These are phyloP conservation scores for Aricia agestis DNA, from an alignment of 1,140 invertebrate species.

Conservation along the genomic window DNA sequence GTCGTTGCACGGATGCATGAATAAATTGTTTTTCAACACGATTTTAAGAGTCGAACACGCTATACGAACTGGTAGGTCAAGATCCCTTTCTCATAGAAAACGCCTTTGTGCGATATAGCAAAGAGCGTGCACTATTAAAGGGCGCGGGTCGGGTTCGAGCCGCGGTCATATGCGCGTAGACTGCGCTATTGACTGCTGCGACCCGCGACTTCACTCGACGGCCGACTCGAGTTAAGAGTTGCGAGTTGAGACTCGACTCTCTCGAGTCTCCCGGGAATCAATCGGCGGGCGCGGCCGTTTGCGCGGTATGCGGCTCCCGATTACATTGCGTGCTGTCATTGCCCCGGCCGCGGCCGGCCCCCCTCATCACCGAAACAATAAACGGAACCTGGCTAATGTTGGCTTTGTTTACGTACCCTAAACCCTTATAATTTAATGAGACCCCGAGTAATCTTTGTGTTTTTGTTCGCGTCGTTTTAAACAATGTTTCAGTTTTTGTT, in stretches of 20 bases:
- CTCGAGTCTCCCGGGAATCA: conserved; percentile 19
- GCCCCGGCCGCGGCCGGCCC: conserved; percentile 43
- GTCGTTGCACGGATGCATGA: conserved; percentile 70
- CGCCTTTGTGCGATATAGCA: conserved; percentile 69
- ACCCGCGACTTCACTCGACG: conserved; percentile 18
- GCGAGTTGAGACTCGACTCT: conserved; percentile 15
- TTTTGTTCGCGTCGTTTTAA: conserved; percentile 20
- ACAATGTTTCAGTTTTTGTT: conserved; percentile 11
- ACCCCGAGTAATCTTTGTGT: conserved; percentile 24
- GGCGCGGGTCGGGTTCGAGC: conserved; percentile 51
- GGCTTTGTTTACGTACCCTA: conserved; percentile 37
- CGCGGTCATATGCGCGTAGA: conserved; percentile 33
- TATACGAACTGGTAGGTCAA: conserved; percentile 73
- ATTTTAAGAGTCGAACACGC: conserved; percentile 62
- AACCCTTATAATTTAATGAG: conserved; percentile 42
- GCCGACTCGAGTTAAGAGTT: conserved; percentile 27
- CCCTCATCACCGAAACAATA: conserved; percentile 56
- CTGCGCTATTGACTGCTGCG: conserved; percentile 27
- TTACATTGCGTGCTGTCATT: conserved; percentile 59
- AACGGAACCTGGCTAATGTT: conserved; percentile 50
- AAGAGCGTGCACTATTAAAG: conserved; percentile 71
- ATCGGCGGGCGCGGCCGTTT: conserved; percentile 37
- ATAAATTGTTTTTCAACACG: conserved; percentile 70
- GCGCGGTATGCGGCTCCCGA: conserved; percentile 34
- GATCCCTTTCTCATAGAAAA: conserved; percentile 75